These are phyloP conservation scores for Alethe castanea DNA, from an alignment of 2,113 vertebrate genomes.

Conservation along the genomic window DNA sequence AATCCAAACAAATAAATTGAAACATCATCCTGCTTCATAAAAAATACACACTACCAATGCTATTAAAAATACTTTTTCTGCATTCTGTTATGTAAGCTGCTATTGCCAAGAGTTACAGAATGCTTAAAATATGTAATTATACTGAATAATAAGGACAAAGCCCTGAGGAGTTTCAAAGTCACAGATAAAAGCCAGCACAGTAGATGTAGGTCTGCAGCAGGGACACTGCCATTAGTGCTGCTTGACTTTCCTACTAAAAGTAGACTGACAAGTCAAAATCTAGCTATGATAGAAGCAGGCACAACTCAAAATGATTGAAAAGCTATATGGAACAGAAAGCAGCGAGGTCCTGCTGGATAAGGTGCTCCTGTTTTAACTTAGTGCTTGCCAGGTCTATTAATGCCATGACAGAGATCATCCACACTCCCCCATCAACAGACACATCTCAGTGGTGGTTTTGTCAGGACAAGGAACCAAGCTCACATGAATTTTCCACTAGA, in stretches of 20 bases:
- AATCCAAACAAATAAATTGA: conserved; percentile 7
- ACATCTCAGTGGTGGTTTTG: background rate
- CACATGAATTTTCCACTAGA: background rate
- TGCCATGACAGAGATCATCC: background rate
- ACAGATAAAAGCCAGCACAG: conserved; percentile 17
- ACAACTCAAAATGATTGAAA: background rate
- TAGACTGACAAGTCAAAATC: background rate
- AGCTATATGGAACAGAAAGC: background rate
- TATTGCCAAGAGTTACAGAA: background rate
- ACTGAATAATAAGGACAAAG: background rate
- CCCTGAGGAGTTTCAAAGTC: background rate
- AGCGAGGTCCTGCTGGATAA: background rate
- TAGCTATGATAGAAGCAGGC: background rate
- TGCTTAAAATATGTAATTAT: conserved; percentile 19
- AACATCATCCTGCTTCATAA: background rate
- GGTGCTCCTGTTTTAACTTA: background rate
- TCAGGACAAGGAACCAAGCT: background rate
- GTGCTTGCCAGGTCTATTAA: background rate
- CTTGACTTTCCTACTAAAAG: background rate
- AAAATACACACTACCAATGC: background rate
- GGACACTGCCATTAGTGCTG: background rate
- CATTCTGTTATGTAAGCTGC: background rate
- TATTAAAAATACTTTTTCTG: background rate
- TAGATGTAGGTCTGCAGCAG: background rate
- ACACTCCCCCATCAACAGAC: background rate